Base-by-base conservation (phyloP, 2,888 invertebrate genomes). In the Tolmerus cingulatus region DNA sequence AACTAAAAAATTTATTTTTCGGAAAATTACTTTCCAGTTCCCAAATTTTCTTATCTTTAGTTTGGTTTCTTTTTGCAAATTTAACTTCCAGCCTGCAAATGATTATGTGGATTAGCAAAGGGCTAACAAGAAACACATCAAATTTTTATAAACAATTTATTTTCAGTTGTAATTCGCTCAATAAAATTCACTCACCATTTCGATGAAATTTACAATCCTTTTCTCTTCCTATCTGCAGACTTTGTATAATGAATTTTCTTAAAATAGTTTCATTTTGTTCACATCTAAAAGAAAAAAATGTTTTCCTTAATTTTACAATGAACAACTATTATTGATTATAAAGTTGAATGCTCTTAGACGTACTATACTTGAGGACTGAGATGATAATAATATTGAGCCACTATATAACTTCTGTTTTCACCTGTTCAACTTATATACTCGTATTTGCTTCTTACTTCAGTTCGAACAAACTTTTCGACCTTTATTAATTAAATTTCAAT, bases 121-220 rank as follows among this genome's bases (percentile, higher is more conserved):
- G 27, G 9, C 12, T 7, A 23, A 66, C 12, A 79, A 46, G 19
- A 23, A 51, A 82, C 14, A 46, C 19, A 9, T 23, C n/a, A 34
- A 27, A 23, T 84, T 84, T 84, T 84, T 84, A 84, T 37, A 84
- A 84, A 84, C 84, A 84, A 84, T 84, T 84, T 84, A 84, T 84
- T 84, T 84, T 84, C 37, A 66, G 37, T 66, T 84, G 37, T 40
- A 66, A 40, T 84, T 66, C 66, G 74, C 74, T 84, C 66, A 84
- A 84, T 84, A 66, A 84, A 84, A 84, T 66, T 66, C 66, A 37
- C 37, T 81, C 51, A 51, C 51, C 55, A 57, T 66, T 66, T 84
- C 74, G 84, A 84, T 84, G 84, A 74, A 57, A 66, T 74, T 84
- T 84, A 37, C 40, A 74, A 84, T 55, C 55, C 37, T 66, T 57